phyloP scores from a whole-genome alignment of 2,797 vertebrate species.

The Carapus acus region DNA sequence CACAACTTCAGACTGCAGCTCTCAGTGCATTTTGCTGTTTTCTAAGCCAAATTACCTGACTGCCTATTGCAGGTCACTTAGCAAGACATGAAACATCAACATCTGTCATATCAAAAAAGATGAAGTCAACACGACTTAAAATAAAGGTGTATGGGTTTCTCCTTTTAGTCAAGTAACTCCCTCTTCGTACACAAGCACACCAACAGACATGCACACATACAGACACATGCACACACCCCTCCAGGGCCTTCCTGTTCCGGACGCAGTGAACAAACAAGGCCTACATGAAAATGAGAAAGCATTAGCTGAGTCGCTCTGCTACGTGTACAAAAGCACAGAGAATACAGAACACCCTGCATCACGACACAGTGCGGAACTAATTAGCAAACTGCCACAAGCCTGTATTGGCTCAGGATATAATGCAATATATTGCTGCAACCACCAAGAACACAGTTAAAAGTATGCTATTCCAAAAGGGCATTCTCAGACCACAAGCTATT shows the following conservation, averaged over 20 bases:
- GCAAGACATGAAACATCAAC: slow-evolving; percentile 18
- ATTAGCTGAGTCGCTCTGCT: slow-evolving; percentile 56
- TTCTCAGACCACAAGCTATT: slow-evolving; percentile 60
- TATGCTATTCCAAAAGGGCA: slow-evolving; percentile 59
- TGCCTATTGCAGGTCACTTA: slow-evolving; percentile 11
- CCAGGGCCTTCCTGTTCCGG: slow-evolving; percentile 73
- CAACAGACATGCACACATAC: slow-evolving; percentile 3
- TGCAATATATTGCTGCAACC: slow-evolving; percentile 44
- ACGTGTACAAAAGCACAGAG: slow-evolving; percentile 51
- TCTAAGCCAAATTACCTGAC: slow-evolving; percentile 2
- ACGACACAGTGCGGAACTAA: slow-evolving; percentile 39
- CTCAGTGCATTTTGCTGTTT: slow-evolving; percentile 4
- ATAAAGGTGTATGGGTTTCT: slow-evolving; percentile 51
- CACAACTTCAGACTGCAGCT: slow-evolving; percentile 9
- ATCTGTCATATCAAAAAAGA: slow-evolving; percentile 22
- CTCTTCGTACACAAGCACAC: slow-evolving; percentile 2
- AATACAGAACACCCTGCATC: slow-evolving; percentile 39
- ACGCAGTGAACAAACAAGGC: slow-evolving; percentile 68
- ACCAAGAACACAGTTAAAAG: slow-evolving; percentile 37
- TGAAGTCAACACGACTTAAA: slow-evolving; percentile 30
- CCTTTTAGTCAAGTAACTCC: slow-evolving; percentile 55
- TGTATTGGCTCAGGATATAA: slow-evolving; percentile 21
- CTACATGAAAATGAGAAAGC: slow-evolving; percentile 65
- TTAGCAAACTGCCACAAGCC: slow-evolving; percentile 30
- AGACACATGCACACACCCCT: slow-evolving; percentile 43